A percentile compares a stretch with the other conserved stretches of the same genome.
Conservation (phyloP, 2,113 vertebrate genomes). For the Indri indri region DNA sequence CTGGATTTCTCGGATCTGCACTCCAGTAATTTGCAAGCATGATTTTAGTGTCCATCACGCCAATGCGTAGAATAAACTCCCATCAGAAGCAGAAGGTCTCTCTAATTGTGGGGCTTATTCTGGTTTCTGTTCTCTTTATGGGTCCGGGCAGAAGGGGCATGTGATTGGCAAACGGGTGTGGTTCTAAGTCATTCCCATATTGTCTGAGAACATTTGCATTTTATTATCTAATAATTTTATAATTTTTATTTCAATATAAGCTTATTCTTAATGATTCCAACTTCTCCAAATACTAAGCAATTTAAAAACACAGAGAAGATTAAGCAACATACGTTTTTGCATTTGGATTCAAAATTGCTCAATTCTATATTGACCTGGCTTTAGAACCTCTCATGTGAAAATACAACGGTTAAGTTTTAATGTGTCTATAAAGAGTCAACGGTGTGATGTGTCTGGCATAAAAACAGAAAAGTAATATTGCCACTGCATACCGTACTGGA, state of each 20-base stretch:
- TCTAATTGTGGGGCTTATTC: neutral
- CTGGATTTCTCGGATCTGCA: neutral
- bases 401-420: neutral
- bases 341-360: neutral
- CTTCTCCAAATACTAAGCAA: neutral
- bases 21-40: no score
- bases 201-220: neutral
- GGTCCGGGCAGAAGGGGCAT: fast-evolving
- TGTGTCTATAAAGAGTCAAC: neutral
- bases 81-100: neutral
- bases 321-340: neutral
- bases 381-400: neutral
- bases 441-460: neutral
- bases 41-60: no score
- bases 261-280: neutral
- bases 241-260: neutral
- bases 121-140: neutral
- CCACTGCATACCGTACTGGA: neutral
- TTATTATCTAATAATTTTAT: neutral
- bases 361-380: neutral
- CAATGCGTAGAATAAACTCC: neutral
- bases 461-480: neutral
- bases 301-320: neutral
- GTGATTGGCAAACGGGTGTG: neutral
- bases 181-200: neutral